Conservation (phyloP, 2,113 vertebrate species). For the Procavia capensis region DNA sequence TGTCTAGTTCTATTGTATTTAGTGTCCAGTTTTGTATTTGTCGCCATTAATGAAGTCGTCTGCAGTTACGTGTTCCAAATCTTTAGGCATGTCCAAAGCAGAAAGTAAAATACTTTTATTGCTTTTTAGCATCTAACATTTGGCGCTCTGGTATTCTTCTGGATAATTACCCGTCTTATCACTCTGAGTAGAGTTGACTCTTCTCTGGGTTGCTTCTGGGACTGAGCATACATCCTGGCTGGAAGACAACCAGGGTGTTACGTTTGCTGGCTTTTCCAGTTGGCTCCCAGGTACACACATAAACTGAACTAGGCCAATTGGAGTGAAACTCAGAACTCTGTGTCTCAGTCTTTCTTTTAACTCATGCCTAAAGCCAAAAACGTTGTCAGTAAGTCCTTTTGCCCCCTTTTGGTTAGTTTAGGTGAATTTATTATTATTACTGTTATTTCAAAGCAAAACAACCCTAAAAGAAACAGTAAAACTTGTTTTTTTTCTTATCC, state of each 20-base stretch:
- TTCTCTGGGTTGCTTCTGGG: not conserved
- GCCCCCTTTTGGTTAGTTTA: not conserved
- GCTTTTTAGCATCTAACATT: not conserved
- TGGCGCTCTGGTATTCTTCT: not conserved
- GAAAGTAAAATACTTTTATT: not conserved
- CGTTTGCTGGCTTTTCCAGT: constrained; percentile 20
- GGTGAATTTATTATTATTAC: too few relatives aligned
- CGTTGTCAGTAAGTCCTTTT: not conserved
- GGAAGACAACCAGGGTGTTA: not conserved
- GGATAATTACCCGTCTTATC: not conserved
- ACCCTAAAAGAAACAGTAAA: not conserved
- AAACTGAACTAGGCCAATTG: not conserved
- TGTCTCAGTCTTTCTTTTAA: constrained; percentile 17
- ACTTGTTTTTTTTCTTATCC: not conserved
- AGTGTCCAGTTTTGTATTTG: not conserved
- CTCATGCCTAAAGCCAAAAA: not conserved
- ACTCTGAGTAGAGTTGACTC: not conserved
- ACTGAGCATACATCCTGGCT: too few relatives aligned
- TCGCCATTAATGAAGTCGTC: constrained; percentile 26
- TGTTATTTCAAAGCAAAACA: constrained; percentile 28
- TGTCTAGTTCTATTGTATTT: not conserved
- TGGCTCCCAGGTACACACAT: not conserved
- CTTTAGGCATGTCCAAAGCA: not conserved
- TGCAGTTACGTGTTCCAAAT: constrained; percentile 10
- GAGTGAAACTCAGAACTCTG: not conserved